These are phyloP conservation scores for Pteria penguin DNA, from an alignment of 2,888 invertebrate species.

Conservation along the genomic window DNA sequence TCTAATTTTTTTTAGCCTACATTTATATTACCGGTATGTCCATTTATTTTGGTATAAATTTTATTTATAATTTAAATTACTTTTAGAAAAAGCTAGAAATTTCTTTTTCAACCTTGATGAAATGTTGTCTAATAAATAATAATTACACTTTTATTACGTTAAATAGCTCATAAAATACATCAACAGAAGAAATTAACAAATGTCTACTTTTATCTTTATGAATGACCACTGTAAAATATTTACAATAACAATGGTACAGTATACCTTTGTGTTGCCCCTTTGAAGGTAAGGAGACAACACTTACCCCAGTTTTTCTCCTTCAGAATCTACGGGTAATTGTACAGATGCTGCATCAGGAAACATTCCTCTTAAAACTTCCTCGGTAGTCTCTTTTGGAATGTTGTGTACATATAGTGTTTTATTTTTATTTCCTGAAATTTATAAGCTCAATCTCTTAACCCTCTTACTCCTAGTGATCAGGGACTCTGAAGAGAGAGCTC, in stretches of 20 bases:
- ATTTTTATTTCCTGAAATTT: slow-evolving; percentile 39
- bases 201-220: not conserved
- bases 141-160: too few species aligned
- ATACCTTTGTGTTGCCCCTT: too few species aligned
- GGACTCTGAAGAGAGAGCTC: too few species aligned
- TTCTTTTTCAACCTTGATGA: too few species aligned
- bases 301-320: slow-evolving; percentile 36
- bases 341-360: slow-evolving; percentile 33
- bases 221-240: not conserved
- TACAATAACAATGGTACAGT: not conserved
- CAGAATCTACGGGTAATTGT: slow-evolving; percentile 24
- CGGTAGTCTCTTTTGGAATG: slow-evolving; percentile 30
- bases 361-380: slow-evolving; percentile 32
- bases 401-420: slow-evolving; percentile 37
- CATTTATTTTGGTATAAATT: too few species aligned
- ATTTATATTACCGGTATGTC: too few species aligned
- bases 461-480: too few species aligned
- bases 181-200: not conserved
- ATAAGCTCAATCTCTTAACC: slow-evolving; percentile 11
- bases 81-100: too few species aligned
- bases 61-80: too few species aligned
- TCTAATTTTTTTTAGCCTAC: too few species aligned
- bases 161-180: too few species aligned
- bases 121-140: too few species aligned
- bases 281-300: not conserved